Base-by-base conservation (phyloP, 1,140 invertebrate genomes). In the Sweltsa coloradensis region DNA sequence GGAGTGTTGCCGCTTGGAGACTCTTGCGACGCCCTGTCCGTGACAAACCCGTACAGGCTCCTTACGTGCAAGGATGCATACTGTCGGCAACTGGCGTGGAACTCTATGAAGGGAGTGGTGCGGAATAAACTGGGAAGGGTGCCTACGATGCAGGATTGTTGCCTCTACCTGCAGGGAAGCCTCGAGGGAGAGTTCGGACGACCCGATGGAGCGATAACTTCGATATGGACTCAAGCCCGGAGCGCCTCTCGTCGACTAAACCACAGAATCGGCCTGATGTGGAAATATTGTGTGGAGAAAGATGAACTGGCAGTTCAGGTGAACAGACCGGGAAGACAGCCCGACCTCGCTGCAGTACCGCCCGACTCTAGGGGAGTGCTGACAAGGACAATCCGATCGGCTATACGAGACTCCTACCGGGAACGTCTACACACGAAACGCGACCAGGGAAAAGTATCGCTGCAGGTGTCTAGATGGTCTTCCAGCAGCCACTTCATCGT, bases 401-500 rank as follows among this genome's bases (percentile, higher is more conserved):
- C 36, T 16, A 5, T 37, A 5, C 18, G 23, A n/a, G 16, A 5
- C 3, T 22, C 16, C 36, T n/a, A 37, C 11, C 36, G 36, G 16
- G 36, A 37, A n/a, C 5, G 16, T 4, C 16, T 37, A 3, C n/a
- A 22, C 7, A 7, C 5, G 36, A 37, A 19, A 22, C 36, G 16
- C 4, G 36, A 37, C n/a, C 36, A 37, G 11, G 36, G 36, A 3
- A 37, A 37, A n/a, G 36, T n/a, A 5, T 22, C 23, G 4, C 16
- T 19, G 7, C 16, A 16, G 11, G 5, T 5, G 5, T 37, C 16
- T n/a, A 16, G 36, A 4, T 16, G 23, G 16, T 22, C 36, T 3
- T 16, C 23, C 14, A 42, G 41, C 22, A 56, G 56, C 45, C 57
- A 63, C 45, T 63, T 64, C 37, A 29, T 61, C 25, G 25, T 49